These are phyloP conservation scores for Ptyas mucosa DNA, from an alignment of 2,113 vertebrate species.

Conservation along the genomic window DNA sequence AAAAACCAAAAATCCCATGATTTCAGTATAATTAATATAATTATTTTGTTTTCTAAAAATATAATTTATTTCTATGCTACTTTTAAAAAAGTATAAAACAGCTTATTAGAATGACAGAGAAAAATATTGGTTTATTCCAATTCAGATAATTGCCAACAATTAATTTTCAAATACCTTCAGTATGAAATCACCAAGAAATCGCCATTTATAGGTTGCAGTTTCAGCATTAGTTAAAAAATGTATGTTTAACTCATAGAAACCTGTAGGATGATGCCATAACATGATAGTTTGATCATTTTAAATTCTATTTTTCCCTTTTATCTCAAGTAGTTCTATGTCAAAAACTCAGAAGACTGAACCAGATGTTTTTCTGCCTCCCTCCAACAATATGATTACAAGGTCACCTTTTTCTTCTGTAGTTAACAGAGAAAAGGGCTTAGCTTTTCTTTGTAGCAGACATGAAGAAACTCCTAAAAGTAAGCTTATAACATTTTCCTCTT, in stretches of 20 bases:
- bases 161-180: background rate
- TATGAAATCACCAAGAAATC: background rate
- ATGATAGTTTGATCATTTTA: slow-evolving; percentile 4
- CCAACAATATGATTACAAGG: background rate
- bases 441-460: background rate
- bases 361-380: slow-evolving; percentile 1
- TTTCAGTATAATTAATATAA: background rate
- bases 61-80: background rate
- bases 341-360: slow-evolving; percentile 4
- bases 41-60: background rate
- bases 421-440: slow-evolving; percentile 24
- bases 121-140: background rate
- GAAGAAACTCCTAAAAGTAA: slow-evolving; percentile 61
- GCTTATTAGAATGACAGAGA: background rate
- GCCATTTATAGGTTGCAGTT: background rate
- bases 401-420: slow-evolving; percentile 12
- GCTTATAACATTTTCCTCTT: background rate
- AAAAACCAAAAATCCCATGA: background rate
- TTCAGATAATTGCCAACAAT: background rate
- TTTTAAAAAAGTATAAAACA: background rate
- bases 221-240: background rate
- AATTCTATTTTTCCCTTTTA: slow-evolving; percentile 13
- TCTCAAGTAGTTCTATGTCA: slow-evolving; percentile 39
- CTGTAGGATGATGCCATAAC: background rate
- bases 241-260: background rate